Evolutionary conservation across 2,888 invertebrate species (phyloP), one percentile per base, ranked within the genome.

Genomic region (Auanema sp.): DNA sequence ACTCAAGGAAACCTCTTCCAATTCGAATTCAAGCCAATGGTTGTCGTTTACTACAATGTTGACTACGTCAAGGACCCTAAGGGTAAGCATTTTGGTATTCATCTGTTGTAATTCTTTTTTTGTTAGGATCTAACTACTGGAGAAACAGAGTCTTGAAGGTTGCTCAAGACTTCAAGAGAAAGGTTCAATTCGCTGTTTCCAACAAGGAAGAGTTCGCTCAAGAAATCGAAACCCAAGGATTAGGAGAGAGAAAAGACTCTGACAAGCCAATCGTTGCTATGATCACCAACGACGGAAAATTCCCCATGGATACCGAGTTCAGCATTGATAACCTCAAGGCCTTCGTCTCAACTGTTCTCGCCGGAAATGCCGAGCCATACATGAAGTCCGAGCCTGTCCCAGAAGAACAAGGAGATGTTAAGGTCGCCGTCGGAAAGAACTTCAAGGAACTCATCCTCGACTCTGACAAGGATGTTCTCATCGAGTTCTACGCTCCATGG

Each of bases 401-500:
- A 3, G 91, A 90, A 66, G 88, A 88, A 66, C 92, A 93, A 83
- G 90, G 90, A 79, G 91, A 90, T 23, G 80, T 76, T 52, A 77
- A 77, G 71, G 90, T 93, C 44, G 93, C 92, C 2, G 98, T 99
- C 10, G 97, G 91, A 70, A 93, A 93, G 87, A 98, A 96, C 88
- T 98, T 97, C 86, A 91, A 95, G 84, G 92, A 96, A 61, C 76
- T 83, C 42, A 93, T 98, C 0, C 90, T 89, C 1, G 91, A 97
- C 84, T 91, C 92, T 78, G 91, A 88, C 41, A 91, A 93, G 84
- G 98, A 99, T 85, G 92, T 92, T 2, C 88, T 99, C 50, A 89
- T 98, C 76, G 97, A 99, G 87, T 98, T 98, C 87, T 98, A 98
- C 86, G 97, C 97, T 42, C 96, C 96, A 0, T 97, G 96, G 96